Evolutionary conservation across 2,888 invertebrate genomes (phyloP), one percentile per base, ranked within the genome.

Genomic region (Hemistola chrysoprasaria): DNA sequence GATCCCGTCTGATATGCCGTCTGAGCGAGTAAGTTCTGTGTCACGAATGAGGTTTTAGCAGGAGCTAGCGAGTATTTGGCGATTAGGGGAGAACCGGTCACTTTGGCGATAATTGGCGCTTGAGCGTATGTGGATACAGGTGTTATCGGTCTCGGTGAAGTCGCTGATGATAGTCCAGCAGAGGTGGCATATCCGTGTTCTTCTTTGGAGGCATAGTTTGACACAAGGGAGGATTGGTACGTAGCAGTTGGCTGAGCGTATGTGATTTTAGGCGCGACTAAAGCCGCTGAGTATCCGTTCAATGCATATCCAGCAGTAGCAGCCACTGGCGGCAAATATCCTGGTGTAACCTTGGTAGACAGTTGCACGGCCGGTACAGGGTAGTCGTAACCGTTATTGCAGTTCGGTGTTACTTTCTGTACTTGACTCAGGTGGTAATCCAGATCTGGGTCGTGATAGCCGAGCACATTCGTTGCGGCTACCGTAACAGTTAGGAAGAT

Each of bases 171-270:
- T 0, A 91, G 77, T 3, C 88, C 90, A 2, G 90, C 87, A 7
- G 90, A 81, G 20, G 91, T 91, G 4, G 89, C 79, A 43, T 91
- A 91, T 50, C 91, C 91, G 42, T 91, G 90, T 8, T 77, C 78
- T 51, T 90, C 90, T 65, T 56, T 88, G 2, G 68, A 53, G 22
- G 78, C 66, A 46, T 66, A 65, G 52, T 71, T 72, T n/a, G 70
- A 60, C 9, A 42, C 50, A 16, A 54, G 47, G 5, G 68, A 57
- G 5, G 53, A 41, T 53, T 73, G 70, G 45, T 72, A 74, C 6
- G 65, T 58, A 8, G 62, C 40, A 0, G 63, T 63, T 28, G 74
- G 64, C 50, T 79, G 73, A 3, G 81, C 63, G 48, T 85, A 86
- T 20, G 81, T 60, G 6, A 86, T 49, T 11, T 74, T 67, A 1